Evolutionary conservation across 1,140 invertebrate species (phyloP).

Genomic region (Aleiodes sp.): DNA sequence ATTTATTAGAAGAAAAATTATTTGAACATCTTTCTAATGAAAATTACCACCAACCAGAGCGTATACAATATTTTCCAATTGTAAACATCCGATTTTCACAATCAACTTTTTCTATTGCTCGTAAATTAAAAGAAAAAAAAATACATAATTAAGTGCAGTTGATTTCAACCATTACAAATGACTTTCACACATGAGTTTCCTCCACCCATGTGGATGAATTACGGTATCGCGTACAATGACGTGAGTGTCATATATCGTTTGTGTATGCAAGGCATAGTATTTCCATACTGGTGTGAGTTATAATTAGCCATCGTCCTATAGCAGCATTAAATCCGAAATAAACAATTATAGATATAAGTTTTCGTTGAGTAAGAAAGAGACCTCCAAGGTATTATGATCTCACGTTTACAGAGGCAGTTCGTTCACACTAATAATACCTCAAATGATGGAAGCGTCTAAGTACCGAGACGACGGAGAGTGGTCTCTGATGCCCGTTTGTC

Average conservation of each 20-base stretch:
- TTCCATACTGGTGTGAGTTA: neutral
- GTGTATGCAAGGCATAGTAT: neutral
- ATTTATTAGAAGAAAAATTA: neutral
- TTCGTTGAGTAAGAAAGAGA: too few species aligned
- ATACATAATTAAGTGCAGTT: neutral
- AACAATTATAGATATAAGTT: neutral
- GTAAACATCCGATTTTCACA: neutral
- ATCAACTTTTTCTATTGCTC: neutral
- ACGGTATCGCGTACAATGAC: constrained; percentile 9
- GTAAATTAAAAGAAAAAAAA: neutral
- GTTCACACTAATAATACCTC: neutral
- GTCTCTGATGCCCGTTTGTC: neutral
- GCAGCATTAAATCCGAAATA: neutral
- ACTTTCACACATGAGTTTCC: neutral
- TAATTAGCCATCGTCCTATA: constrained; percentile 14
- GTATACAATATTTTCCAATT: neutral
- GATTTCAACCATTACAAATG: neutral
- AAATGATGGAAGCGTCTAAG: neutral
- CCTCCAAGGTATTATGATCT: too few species aligned
- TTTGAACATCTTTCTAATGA: neutral
- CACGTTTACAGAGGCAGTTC: neutral
- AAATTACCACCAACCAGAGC: neutral
- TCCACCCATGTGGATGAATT: neutral
- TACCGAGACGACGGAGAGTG: neutral
- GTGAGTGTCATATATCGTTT: constrained; percentile 1